Evolutionary conservation across 1,140 invertebrate species (phyloP).

Genomic region (Octopus sinensis): DNA sequence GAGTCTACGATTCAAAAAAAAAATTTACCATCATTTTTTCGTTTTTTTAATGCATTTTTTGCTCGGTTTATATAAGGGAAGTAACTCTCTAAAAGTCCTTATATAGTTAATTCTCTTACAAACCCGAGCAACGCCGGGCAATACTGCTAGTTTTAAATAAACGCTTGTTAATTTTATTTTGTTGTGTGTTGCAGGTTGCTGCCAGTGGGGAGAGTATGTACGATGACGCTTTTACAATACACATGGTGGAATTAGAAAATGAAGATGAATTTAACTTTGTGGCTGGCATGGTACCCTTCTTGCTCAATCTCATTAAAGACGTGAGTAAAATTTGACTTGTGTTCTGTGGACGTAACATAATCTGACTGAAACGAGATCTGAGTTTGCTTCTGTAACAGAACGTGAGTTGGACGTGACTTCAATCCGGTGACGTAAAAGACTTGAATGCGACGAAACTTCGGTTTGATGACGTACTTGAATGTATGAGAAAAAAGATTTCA

Average conservation of each 20-base stretch:
- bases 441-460: neutral
- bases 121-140: too few relatives aligned
- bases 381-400: neutral
- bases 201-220: constrained; percentile 56
- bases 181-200: constrained; percentile 37
- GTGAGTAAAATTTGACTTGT: constrained; percentile 35
- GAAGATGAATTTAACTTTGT: constrained; percentile 54
- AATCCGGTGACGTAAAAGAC: neutral
- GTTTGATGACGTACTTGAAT: too few relatives aligned
- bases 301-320: constrained; percentile 52
- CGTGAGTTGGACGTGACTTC: neutral
- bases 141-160: too few relatives aligned
- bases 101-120: too few relatives aligned
- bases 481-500: too few relatives aligned
- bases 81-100: too few relatives aligned
- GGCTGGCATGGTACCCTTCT: constrained; percentile 55
- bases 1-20: too few relatives aligned
- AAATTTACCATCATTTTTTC: too few relatives aligned
- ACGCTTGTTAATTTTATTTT: too few relatives aligned
- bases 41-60: too few relatives aligned
- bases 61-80: too few relatives aligned
- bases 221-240: constrained; percentile 57
- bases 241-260: constrained; percentile 48
- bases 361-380: neutral
- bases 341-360: neutral